phyloP scores from a whole-genome alignment of 2,113 vertebrate species.

The Pelusios castaneus region DNA sequence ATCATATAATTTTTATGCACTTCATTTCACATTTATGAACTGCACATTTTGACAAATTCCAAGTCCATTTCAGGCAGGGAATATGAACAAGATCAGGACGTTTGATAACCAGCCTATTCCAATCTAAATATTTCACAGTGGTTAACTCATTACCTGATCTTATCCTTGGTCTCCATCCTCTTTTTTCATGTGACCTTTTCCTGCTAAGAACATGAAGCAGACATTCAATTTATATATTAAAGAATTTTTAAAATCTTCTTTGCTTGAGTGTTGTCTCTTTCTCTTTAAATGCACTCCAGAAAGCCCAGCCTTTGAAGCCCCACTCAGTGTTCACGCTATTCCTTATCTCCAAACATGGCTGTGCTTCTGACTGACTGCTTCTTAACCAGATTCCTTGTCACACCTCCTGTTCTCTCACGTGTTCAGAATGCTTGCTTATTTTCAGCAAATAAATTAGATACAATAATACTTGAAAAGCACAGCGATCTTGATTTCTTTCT shows the following conservation, averaged over 20 bases:
- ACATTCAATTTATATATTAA: constrained; percentile 16
- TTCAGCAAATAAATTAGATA: neutral
- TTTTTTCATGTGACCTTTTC: constrained; percentile 40
- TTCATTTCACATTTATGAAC: neutral
- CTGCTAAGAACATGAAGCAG: constrained; percentile 51
- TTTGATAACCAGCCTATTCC: neutral
- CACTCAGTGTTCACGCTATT: constrained; percentile 21
- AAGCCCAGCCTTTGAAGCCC: neutral
- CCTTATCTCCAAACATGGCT: neutral
- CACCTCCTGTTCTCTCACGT: neutral
- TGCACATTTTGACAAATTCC: neutral
- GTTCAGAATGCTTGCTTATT: neutral
- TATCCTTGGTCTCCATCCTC: constrained; percentile 71
- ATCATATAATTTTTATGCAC: neutral
- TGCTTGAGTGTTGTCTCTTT: neutral
- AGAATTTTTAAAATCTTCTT: neutral
- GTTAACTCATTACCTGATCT: constrained; percentile 68
- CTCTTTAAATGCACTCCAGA: neutral
- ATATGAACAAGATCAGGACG: neutral
- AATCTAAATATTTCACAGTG: neutral
- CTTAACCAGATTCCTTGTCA: constrained; percentile 22
- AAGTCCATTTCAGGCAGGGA: neutral
- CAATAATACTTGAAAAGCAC: neutral
- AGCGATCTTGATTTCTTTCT: neutral
- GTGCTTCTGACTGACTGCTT: neutral